These are phyloP conservation scores for Myzus persicae DNA, from an alignment of 1,140 invertebrate species.

Conservation along the genomic window DNA sequence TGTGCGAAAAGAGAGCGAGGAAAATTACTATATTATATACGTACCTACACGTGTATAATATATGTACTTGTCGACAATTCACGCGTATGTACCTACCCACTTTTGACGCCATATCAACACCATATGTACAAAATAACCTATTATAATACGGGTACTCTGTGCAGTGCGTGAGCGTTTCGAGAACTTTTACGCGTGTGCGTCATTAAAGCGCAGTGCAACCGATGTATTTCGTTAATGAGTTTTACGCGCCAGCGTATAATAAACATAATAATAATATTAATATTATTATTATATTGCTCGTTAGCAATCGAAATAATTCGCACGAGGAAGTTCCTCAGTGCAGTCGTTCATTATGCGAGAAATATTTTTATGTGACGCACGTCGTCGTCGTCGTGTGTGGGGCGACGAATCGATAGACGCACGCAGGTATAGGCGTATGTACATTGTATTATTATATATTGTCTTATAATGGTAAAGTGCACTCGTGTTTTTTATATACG, in stretches of 20 bases:
- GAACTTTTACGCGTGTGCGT: conserved; percentile 11
- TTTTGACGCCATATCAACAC: conserved; percentile 2
- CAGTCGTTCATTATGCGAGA: background rate
- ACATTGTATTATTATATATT: background rate
- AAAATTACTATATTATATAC: too few relatives aligned
- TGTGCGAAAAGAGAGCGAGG: background rate
- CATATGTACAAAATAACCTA: conserved; percentile 7
- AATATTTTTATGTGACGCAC: background rate
- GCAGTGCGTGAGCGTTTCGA: background rate
- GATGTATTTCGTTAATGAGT: conserved; percentile 11
- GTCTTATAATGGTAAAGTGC: background rate
- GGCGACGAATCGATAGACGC: background rate
- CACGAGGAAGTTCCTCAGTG: background rate
- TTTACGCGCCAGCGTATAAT: background rate
- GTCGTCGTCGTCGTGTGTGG: background rate
- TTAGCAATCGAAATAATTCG: background rate
- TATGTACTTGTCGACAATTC: background rate
- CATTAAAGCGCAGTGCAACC: background rate
- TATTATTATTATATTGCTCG: conserved; percentile 12
- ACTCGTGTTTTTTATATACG: background rate
- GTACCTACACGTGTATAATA: too few relatives aligned
- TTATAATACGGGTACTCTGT: conserved; percentile 8
- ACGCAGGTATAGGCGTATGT: background rate
- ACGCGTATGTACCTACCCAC: conserved; percentile 6
- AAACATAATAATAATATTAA: background rate